Base-by-base conservation (phyloP, 2,888 invertebrate genomes). In the Drosophila planitibia region DNA sequence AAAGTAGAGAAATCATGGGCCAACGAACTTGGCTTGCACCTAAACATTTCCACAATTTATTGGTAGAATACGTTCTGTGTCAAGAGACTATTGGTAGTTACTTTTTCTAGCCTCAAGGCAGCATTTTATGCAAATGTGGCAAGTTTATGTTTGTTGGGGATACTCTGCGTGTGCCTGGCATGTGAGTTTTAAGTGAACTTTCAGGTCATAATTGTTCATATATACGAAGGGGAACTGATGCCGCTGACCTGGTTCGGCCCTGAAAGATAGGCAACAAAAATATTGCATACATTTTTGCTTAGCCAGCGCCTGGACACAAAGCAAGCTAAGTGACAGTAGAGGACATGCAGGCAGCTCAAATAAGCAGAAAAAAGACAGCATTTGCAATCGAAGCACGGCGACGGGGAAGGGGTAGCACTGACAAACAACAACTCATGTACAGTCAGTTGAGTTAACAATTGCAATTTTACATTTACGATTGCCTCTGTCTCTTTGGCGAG, bases 11-110 rank as follows among this genome's bases (percentile, higher is more conserved):
- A 47, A 25, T 25, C 39, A 61, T 52, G 51, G 33, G 39, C 25
- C 32, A 65, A 53, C 19, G 62, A 39, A 52, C 28, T 63, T 39
- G 39, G 44, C 25, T 70, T 58, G 61, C 25, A 69, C 65, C 70
- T 77, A 75, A 89, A 59, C 72, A 85, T 89, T 83, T 79, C 70
- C 87, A 79, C 82, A 85, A 85, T 89, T 89, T 89, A 89, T 89
- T 89, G 85, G 80, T 67, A 73, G 89, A 85, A 87, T 87, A 89
- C 80, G 85, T 78, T 89, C 67, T 49, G 73, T 85, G 85, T 82
- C 88, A 80, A 79, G 79, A 83, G 80, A 76, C 58, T 73, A 49
- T 47, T 60, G 52, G 62, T 76, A 62, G 71, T 55, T 69, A 71
- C 62, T 61, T 70, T 76, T 75, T 73, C 74, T 74, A 74, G 86